Evolutionary conservation across 1,140 invertebrate genomes (phyloP).

Genomic region (Cryptotermes secundus): DNA sequence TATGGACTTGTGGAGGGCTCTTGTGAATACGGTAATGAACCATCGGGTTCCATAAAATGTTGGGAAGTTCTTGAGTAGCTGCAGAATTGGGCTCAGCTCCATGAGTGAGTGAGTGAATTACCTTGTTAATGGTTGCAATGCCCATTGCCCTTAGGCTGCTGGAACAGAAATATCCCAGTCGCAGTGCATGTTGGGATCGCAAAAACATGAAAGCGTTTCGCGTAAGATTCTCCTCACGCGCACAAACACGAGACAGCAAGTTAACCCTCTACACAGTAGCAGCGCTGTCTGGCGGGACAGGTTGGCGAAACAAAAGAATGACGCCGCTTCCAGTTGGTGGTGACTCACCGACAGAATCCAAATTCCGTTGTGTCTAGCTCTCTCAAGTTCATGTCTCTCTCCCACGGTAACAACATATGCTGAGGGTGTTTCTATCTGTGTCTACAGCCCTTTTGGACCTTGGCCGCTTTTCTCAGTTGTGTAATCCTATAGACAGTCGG

Average conservation of each 20-base stretch:
- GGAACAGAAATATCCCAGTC: background rate
- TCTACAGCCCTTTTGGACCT: no score
- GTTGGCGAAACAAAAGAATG: background rate
- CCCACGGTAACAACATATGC: background rate
- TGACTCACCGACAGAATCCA: constrained; percentile 1
- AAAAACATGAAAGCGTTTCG: background rate
- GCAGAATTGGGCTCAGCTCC: no score
- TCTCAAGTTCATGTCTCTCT: background rate
- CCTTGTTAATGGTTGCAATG: no score
- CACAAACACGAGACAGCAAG: background rate
- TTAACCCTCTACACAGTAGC: background rate
- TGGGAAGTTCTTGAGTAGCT: no score
- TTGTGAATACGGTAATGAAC: no score
- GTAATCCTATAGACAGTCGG: no score
- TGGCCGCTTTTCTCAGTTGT: no score
- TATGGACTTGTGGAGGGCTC: no score
- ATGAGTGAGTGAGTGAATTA: no score
- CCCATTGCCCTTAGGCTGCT: no score
- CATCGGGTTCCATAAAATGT: no score
- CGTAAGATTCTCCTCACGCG: background rate
- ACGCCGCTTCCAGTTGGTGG: background rate
- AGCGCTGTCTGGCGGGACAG: background rate
- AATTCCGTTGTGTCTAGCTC: background rate
- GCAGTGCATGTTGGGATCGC: background rate
- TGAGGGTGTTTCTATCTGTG: no score